phyloP scores from a whole-genome alignment of 1,140 invertebrate species.

The Tetramorium alpestre region DNA sequence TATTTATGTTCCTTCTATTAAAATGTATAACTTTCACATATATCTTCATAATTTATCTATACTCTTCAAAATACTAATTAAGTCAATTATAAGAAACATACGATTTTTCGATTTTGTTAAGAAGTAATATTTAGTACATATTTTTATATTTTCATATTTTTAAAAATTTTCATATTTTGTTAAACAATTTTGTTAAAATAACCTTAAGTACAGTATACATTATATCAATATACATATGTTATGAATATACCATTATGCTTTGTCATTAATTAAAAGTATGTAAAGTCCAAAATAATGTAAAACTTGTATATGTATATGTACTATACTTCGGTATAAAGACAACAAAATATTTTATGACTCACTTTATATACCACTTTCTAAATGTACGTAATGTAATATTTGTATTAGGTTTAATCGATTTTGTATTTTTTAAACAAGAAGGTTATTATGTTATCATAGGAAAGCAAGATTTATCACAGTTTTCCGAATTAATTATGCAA shows the following conservation, averaged over 20 bases:
- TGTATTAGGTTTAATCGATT: neutral
- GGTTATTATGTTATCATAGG: neutral
- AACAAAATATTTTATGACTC: constrained; percentile 1
- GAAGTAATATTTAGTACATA: neutral
- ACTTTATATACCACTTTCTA: neutral
- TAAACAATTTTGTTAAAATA: neutral
- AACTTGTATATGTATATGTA: neutral
- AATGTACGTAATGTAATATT: neutral
- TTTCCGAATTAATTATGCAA: constrained; percentile 35
- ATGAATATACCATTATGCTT: neutral
- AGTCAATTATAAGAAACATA: neutral
- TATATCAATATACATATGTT: neutral
- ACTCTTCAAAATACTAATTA: constrained; percentile 11
- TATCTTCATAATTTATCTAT: neutral
- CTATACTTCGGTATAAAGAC: neutral
- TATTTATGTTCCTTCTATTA: neutral
- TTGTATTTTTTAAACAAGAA: neutral
- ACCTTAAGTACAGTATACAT: constrained; percentile 32
- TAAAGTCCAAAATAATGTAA: neutral
- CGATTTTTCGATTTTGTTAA: neutral
- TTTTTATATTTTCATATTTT: neutral
- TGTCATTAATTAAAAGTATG: constrained; percentile 31
- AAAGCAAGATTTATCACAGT: constrained; percentile 52
- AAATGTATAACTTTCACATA: neutral
- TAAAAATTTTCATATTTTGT: neutral